Evolutionary conservation across 2,797 vertebrate species (phyloP), one percentile per base, ranked within the genome.

Genomic region (Xenentodon cancila): DNA sequence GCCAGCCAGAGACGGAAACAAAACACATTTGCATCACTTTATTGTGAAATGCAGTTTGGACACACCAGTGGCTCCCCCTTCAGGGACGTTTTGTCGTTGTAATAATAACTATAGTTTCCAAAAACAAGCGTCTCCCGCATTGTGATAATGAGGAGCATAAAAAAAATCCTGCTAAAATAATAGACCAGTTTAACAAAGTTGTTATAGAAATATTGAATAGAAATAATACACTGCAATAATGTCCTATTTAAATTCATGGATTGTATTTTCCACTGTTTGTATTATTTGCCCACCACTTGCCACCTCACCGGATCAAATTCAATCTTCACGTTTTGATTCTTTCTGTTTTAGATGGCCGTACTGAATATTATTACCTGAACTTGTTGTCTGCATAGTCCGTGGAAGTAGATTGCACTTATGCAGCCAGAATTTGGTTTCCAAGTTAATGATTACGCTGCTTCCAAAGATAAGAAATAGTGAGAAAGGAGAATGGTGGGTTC

Each of bases 391-490:
- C 27, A 68, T 16, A 44, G 32, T 44, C 43, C 21, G 61, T 54
- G 27, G 27, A 56, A 48, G 25, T 25, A 25, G n/a, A 66, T 2
- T 37, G 34, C 34, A 37, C 34, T 37, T 2, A 9, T 44, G 6
- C 17, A 20, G 46, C 22, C 30, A 58, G 4, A 59, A 58, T 12
- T 37, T 37, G 40, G 53, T 17, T 65, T 20, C 25, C 5, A 18
- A 69, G 88, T 87, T 84, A 87, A 88, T 84, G 12, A 84, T 86
- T 82, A 34, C 75, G 80, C 34, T 37, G 51, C 9, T 5, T 53
- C 48, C 53, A 32, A 22, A 27, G 59, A 85, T 85, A 82, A 87
- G 71, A 75, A 60, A 46, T 37, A 43, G 21, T 11, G 45, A 62
- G 42, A 57, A 57, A 37, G 34, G 34, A 37, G 34, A 37, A 11